phyloP scores from a whole-genome alignment of 30 jellyfish, hydroid and myxozoan species.

The Cassiopea xamachana region DNA sequence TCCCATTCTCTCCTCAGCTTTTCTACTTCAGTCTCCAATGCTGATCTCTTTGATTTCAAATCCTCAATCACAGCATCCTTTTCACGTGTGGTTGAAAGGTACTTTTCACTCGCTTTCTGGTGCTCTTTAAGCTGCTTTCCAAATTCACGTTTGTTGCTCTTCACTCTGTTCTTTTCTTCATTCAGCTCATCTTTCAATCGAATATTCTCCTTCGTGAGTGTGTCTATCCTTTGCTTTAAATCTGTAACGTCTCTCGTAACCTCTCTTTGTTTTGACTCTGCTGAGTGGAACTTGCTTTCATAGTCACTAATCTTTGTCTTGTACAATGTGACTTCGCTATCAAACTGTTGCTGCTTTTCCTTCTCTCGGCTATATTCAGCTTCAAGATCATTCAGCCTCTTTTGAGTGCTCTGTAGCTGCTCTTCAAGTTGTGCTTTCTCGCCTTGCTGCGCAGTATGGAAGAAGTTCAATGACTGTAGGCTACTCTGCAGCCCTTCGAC shows the following conservation, averaged over 20 bases:
- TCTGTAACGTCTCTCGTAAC: constrained; percentile 77
- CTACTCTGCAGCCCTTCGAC: constrained; percentile 83
- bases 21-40: constrained; percentile 92
- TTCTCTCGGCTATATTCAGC: constrained; percentile 60
- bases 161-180: constrained; percentile 83
- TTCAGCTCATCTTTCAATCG: constrained; percentile 77
- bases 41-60: constrained; percentile 74
- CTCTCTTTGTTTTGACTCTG: constrained; percentile 73
- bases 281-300: constrained; percentile 67
- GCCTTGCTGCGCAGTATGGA: constrained; percentile 66
- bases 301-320: constrained; percentile 69
- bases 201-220: constrained; percentile 72
- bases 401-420: constrained; percentile 67
- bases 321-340: constrained; percentile 73
- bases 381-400: constrained; percentile 73
- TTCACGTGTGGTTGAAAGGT: constrained; percentile 74
- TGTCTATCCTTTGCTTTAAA: constrained; percentile 76
- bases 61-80: constrained; percentile 91
- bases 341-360: constrained; percentile 67
- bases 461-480: constrained; percentile 56
- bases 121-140: constrained; percentile 91
- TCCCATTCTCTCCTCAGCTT: constrained; percentile 90
- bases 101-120: constrained; percentile 81
- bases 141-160: constrained; percentile 83
- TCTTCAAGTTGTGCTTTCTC: constrained; percentile 86